These are phyloP conservation scores for Palythoa caribaeorum DNA, from an alignment of 92 coral and sea anemone genomes.

Conservation along the genomic window DNA sequence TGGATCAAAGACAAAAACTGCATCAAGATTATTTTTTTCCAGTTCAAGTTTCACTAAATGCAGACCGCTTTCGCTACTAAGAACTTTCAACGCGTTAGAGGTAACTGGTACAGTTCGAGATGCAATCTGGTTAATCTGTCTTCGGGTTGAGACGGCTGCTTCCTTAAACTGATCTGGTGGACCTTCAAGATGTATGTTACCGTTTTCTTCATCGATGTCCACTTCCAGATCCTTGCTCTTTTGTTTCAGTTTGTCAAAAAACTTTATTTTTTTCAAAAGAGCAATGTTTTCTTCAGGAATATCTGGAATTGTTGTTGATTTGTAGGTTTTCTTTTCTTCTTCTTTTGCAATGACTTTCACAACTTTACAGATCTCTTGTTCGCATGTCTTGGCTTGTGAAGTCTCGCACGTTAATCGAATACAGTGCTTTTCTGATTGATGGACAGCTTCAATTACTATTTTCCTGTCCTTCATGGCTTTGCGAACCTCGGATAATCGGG, in stretches of 20 bases:
- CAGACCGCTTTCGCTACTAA: slow-evolving; percentile 62
- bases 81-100: slow-evolving; percentile 59
- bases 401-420: slow-evolving; percentile 59
- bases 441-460: not conserved
- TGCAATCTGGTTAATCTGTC: slow-evolving; percentile 54
- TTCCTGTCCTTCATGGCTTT: slow-evolving; percentile 10
- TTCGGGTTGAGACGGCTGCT: slow-evolving; percentile 65
- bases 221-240: slow-evolving; percentile 69
- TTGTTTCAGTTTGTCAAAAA: slow-evolving; percentile 60
- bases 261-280: slow-evolving; percentile 72
- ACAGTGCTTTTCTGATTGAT: not conserved
- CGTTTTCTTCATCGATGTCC: slow-evolving; percentile 57
- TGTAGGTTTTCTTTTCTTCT: slow-evolving; percentile 67
- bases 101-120: slow-evolving; percentile 55
- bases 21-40: slow-evolving; percentile 53
- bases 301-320: slow-evolving; percentile 40
- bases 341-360: slow-evolving; percentile 52
- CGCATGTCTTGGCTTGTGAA: slow-evolving; percentile 17
- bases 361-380: slow-evolving; percentile 46
- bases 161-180: slow-evolving; percentile 75
- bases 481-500: slow-evolving; percentile 52
- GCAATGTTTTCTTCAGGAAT: slow-evolving; percentile 68
- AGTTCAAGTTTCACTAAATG: slow-evolving; percentile 57
- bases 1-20: slow-evolving; percentile 70
- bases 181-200: slow-evolving; percentile 69